Evolutionary conservation across 2,797 vertebrate genomes (phyloP).

Genomic region (Enteromius anoplus): DNA sequence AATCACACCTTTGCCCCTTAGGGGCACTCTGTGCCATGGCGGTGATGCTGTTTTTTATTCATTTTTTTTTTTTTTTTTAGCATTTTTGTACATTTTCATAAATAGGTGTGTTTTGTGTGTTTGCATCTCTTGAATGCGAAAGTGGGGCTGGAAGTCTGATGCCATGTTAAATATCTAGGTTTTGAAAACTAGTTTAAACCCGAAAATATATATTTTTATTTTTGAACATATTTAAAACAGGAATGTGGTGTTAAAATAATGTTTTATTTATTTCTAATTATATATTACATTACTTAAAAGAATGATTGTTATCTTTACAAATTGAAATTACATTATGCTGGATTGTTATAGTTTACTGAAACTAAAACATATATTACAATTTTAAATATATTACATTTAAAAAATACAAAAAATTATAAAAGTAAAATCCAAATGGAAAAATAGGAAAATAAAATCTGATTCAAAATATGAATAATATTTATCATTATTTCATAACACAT

Average conservation of each 20-base stretch:
- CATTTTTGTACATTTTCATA: constrained; percentile 7
- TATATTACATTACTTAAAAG: neutral
- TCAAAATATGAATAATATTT: neutral
- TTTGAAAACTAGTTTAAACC: neutral
- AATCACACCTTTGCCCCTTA: constrained; percentile 11
- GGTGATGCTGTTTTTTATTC: constrained; percentile 15
- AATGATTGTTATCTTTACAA: neutral
- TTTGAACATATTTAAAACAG: neutral
- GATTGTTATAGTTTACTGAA: neutral
- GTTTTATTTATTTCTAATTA: neutral
- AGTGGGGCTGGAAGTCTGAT: neutral
- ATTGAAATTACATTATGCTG: neutral
- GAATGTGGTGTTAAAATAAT: neutral
- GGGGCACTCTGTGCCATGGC: neutral
- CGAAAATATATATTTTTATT: neutral
- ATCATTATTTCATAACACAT: neutral
- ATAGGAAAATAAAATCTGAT: neutral
- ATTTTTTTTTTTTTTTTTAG: neutral
- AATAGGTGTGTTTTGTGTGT: neutral
- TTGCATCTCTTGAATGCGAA: constrained; percentile 4
- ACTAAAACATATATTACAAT: neutral
- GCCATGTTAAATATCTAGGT: neutral
- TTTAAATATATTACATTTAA: neutral
- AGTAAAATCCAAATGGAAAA: neutral
- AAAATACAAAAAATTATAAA: neutral